Percentiles rank a stretch among this genome's conserved stretches.
Conservation (phyloP, 2,797 vertebrate species). For the Buceros bicornis region DNA sequence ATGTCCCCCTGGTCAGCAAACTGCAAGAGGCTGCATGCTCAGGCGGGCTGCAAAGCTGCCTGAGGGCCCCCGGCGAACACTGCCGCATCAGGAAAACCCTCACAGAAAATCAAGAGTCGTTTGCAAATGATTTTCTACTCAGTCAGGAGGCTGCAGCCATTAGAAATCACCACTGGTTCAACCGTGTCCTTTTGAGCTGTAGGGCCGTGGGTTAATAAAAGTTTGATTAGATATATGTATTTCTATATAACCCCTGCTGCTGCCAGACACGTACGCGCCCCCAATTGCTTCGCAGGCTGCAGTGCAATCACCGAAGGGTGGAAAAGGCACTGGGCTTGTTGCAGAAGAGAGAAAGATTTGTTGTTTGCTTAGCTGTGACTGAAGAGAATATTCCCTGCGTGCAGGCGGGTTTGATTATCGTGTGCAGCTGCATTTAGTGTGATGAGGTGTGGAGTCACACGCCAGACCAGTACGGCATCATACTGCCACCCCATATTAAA, state of each 20-base stretch:
- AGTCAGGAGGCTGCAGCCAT: background rate
- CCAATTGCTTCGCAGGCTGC: background rate
- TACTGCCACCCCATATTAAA: background rate
- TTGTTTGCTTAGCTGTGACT: constrained; percentile 32
- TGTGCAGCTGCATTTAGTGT: background rate
- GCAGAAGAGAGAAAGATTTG: background rate
- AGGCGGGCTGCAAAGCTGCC: background rate
- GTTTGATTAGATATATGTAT: constrained; percentile 29
- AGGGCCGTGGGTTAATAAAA: constrained; percentile 32
- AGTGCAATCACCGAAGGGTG: background rate
- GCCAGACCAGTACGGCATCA: background rate
- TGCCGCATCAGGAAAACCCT: background rate
- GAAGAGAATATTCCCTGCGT: background rate
- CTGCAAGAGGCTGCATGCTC: rapidly evolving
- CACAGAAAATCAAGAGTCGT: background rate
- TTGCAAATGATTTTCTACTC: constrained; percentile 4
- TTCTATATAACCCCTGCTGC: constrained; percentile 39
- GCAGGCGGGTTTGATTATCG: background rate
- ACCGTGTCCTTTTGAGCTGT: background rate
- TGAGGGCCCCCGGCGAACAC: rapidly evolving
- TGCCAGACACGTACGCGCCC: background rate
- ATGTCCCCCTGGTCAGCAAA: background rate
- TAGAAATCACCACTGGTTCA: background rate
- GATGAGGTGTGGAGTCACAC: background rate
- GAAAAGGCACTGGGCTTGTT: background rate